A percentile compares a stretch with the other conserved stretches of the same genome.
Evolutionary conservation across 2,797 vertebrate genomes (phyloP).

Genomic region (Tapirus indicus): DNA sequence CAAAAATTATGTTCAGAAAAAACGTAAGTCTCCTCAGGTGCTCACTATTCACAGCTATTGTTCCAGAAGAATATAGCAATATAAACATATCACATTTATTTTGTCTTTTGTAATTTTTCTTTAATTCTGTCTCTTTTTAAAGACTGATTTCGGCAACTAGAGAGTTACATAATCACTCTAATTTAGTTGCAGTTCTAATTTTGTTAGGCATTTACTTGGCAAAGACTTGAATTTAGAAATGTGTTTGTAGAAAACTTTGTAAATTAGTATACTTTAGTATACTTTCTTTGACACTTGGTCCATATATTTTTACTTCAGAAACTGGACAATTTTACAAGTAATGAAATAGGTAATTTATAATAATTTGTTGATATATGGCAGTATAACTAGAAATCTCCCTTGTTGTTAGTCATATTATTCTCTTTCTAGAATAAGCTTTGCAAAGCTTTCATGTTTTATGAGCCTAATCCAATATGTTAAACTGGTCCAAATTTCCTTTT

Average conservation of each 20-base stretch:
- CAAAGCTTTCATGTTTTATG: conserved; percentile 20
- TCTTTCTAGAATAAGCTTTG: conserved; percentile 61
- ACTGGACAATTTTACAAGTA: conserved; percentile 8
- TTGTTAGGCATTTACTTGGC: conserved; percentile 59
- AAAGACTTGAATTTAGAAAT: conserved; percentile 37
- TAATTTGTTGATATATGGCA: neutral
- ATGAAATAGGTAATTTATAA: conserved; percentile 37
- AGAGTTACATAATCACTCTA: neutral
- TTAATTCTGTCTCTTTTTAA: conserved; percentile 5
- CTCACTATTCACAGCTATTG: neutral
- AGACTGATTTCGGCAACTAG: neutral
- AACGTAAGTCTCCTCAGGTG: neutral
- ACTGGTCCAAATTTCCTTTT: conserved; percentile 41
- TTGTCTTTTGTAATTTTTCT: conserved; percentile 9
- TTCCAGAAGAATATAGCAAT: neutral
- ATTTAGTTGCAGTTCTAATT: conserved; percentile 38
- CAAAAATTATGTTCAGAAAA: neutral
- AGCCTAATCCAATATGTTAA: conserved; percentile 51
- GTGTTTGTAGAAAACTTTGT: conserved; percentile 60
- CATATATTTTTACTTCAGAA: neutral
- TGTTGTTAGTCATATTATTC: conserved; percentile 27
- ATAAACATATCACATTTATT: neutral
- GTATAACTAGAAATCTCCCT: neutral
- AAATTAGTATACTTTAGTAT: neutral
- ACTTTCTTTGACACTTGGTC: neutral